Percentiles rank a stretch among this genome's conserved stretches.
Conservation (phyloP, 2,797 vertebrate species). For the Orientallactaga sibirica region DNA sequence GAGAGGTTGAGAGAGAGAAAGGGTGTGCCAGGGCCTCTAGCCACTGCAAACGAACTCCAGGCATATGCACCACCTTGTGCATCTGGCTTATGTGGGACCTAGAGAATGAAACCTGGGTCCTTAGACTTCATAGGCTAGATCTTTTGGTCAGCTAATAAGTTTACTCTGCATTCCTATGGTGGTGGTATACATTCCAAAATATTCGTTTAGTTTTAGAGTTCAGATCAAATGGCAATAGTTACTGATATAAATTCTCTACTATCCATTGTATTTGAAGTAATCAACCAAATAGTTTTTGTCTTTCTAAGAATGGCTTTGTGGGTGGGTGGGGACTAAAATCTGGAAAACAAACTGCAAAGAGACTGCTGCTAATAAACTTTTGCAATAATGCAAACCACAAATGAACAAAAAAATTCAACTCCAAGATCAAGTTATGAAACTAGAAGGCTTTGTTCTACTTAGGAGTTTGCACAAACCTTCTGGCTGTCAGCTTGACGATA, state of each 20-base stretch:
- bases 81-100: no score
- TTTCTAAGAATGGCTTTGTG: background rate
- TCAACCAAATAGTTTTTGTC: background rate
- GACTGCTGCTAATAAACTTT: background rate
- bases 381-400: background rate
- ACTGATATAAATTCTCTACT: background rate
- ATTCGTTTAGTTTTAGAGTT: background rate
- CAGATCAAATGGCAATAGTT: background rate
- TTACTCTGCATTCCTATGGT: background rate
- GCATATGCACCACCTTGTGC: no score
- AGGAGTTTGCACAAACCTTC: background rate
- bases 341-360: slow-evolving; percentile 1
- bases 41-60: no score
- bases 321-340: background rate
- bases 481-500: background rate
- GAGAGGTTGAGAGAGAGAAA: no score
- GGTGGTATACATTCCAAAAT: background rate
- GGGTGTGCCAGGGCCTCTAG: no score
- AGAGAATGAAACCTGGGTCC: no score
- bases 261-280: slow-evolving; percentile 23
- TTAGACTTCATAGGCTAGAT: no score
- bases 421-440: slow-evolving; percentile 1
- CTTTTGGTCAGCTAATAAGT: no score
- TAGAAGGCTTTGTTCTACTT: background rate
- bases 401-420: background rate